Conservation (phyloP, 2,113 vertebrate genomes). For the Ageneiosus marmoratus region DNA sequence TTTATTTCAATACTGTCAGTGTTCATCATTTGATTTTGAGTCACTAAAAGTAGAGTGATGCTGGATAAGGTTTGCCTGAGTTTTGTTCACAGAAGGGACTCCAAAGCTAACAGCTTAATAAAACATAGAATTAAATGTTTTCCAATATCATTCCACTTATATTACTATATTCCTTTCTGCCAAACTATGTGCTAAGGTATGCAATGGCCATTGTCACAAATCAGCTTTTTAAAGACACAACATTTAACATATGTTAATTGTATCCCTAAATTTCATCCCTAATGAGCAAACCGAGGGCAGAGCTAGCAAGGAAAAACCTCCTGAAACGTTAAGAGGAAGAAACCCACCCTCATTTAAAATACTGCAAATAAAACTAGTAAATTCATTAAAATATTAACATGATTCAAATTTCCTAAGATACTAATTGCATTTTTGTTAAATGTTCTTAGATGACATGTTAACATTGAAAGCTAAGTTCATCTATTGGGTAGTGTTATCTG, state of each 20-base stretch:
- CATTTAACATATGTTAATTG: no score
- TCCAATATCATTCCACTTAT: neutral
- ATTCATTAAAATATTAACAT: no score
- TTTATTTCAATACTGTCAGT: neutral
- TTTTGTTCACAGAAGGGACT: constrained; percentile 24
- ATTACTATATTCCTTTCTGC: neutral
- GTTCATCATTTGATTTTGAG: constrained; percentile 14
- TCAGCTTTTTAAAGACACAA: no score
- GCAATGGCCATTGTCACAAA: no score
- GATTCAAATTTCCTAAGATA: no score
- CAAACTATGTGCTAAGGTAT: constrained; percentile 24
- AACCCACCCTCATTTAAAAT: no score
- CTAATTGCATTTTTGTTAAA: neutral
- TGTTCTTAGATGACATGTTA: neutral
- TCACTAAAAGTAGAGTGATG: constrained; percentile 1
- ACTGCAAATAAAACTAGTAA: no score
- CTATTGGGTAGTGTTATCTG: neutral
- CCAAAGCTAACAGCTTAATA: neutral
- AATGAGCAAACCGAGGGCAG: no score
- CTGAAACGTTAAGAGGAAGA: no score
- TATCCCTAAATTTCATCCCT: no score
- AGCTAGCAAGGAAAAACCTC: no score
- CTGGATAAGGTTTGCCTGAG: neutral
- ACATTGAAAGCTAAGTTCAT: neutral
- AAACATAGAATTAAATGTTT: constrained; percentile 13